Conservation (phyloP, 2,888 invertebrate genomes). For the Cephus runcator region DNA sequence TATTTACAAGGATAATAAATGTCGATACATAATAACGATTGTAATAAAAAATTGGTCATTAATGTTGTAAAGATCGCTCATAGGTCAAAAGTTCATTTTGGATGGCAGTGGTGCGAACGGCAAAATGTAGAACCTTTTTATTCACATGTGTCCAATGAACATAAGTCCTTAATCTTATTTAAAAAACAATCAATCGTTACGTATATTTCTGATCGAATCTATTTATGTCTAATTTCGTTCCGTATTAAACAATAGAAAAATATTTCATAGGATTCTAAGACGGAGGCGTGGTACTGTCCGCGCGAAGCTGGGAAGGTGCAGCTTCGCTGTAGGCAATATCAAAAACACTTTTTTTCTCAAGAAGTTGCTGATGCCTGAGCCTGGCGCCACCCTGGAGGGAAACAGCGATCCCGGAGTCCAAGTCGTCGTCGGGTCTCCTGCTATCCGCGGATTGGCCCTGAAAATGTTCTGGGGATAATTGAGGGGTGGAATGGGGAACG, state of each 20-base stretch:
- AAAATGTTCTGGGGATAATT: conserved; percentile 44
- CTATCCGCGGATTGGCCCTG: conserved; percentile 12
- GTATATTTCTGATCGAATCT: neutral
- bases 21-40: conserved; percentile 14
- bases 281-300: conserved; percentile 83
- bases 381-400: conserved; percentile 61
- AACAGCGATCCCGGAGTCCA: conserved; percentile 83
- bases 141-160: neutral
- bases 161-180: neutral
- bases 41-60: conserved; percentile 36
- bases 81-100: neutral
- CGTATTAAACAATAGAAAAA: neutral
- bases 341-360: conserved; percentile 91
- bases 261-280: conserved; percentile 44
- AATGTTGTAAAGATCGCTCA: conserved; percentile 10
- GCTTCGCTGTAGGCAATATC: conserved; percentile 94
- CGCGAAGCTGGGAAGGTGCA: conserved; percentile 83
- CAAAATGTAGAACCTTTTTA: neutral
- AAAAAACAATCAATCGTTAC: neutral
- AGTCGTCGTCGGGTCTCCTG: conserved; percentile 71
- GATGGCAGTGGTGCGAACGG: neutral
- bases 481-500: conserved; percentile 53
- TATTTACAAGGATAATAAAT: conserved; percentile 50
- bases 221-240: neutral
- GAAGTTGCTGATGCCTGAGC: conserved; percentile 65